These are phyloP conservation scores for Pagetopsis macropterus DNA, from an alignment of 2,797 vertebrate species.

Conservation along the genomic window DNA sequence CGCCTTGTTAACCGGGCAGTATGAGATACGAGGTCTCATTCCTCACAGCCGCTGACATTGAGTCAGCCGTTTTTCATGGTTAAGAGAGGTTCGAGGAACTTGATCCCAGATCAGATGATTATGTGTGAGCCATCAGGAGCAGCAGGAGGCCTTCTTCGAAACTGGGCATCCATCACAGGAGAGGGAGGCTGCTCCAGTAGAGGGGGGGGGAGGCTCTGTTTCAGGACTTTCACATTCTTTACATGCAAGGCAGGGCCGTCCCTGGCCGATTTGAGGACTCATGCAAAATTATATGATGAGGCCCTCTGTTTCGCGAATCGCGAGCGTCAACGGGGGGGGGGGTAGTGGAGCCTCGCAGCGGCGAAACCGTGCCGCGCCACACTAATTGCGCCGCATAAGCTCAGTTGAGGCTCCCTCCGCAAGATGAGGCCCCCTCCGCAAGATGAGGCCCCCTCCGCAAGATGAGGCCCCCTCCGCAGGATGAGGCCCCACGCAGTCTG, in stretches of 20 bases:
- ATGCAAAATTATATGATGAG: no score
- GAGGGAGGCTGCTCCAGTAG: slow-evolving; percentile 31
- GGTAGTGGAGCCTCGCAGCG: no score
- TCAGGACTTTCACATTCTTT: slow-evolving; percentile 8
- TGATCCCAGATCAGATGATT: slow-evolving; percentile 68
- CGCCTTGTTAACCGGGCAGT: slow-evolving; percentile 58
- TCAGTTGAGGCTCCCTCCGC: no score
- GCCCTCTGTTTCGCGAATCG: no score
- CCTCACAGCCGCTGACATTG: slow-evolving; percentile 55
- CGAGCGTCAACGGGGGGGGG: no score
- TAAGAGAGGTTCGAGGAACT: slow-evolving; percentile 65
- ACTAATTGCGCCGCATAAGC: no score
- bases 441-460: no score
- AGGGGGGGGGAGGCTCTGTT: not conserved
- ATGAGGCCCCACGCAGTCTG: no score
- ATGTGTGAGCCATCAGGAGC: slow-evolving; percentile 55
- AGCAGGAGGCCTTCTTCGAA: slow-evolving; percentile 59
- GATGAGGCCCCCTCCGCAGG: no score
- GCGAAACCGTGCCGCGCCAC: no score
- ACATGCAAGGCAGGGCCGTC: not conserved
- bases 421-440: no score
- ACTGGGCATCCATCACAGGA: slow-evolving; percentile 55
- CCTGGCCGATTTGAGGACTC: no score
- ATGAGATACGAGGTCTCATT: slow-evolving; percentile 35
- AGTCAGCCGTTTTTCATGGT: slow-evolving; percentile 64